phyloP scores from a whole-genome alignment of 2,797 vertebrate genomes.

The Chloroceryle amazona region DNA sequence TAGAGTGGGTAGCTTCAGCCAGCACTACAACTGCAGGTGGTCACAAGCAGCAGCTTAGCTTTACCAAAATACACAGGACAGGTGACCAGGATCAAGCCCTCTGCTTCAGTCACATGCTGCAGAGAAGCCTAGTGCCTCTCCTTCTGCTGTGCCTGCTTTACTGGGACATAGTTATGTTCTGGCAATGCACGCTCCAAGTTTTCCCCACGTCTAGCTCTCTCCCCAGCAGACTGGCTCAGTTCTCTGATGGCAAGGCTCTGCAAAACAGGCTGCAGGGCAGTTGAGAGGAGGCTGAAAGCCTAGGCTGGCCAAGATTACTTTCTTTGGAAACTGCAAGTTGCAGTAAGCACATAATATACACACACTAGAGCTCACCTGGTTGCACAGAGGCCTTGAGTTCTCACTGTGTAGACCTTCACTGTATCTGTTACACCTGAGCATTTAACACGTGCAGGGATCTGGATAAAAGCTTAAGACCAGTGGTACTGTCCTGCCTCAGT shows the following conservation, averaged over 20 bases:
- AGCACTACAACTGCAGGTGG: not conserved
- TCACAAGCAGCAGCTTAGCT: not conserved
- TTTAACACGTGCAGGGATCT: not conserved
- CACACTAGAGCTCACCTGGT: not conserved
- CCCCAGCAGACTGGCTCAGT: not conserved
- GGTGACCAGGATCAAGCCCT: not conserved
- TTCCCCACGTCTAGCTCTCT: not conserved
- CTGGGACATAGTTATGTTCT: not conserved
- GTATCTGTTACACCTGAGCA: not conserved
- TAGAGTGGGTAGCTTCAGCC: not conserved
- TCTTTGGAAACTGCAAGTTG: not conserved
- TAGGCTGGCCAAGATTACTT: not conserved
- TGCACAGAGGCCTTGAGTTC: not conserved
- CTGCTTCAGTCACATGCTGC: not conserved
- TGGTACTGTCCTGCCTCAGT: not conserved
- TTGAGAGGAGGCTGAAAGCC: not conserved
- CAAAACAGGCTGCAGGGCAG: not conserved
- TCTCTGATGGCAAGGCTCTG: not conserved
- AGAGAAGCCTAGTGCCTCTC: not conserved
- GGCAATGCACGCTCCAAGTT: not conserved
- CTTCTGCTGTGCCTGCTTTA: not conserved
- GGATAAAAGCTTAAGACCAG: not conserved
- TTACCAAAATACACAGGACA: not conserved
- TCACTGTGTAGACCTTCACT: not conserved
- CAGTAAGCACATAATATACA: not conserved